Evolutionary conservation across 2,888 invertebrate genomes (phyloP), one percentile per base, ranked within the genome.

Genomic region (Odontomyia ornata): DNA sequence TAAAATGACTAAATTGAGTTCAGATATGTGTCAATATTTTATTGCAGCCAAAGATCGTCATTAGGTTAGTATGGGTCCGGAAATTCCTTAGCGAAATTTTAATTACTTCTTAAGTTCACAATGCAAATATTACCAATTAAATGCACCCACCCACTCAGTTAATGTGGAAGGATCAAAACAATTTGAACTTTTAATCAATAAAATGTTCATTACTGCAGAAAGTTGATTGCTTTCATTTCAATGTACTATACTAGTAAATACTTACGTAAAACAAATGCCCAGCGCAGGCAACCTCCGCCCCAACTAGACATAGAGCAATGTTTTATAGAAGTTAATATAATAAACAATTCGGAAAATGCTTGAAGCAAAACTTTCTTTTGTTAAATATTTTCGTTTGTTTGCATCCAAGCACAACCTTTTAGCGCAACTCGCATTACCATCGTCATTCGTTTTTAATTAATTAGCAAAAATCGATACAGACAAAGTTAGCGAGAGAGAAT

Each of bases 371-470:
- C n/a, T 52, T 52, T 52, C 52, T 52, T 36, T 52, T 52, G 52
- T 52, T 4, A 18, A 52, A 52, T 52, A 52, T 52, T 52, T 52
- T 52, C 52, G n/a, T n/a, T 43, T 43, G n/a, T n/a, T 5, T 36
- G 3, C 36, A 36, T 36, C 9, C 36, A 36, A 36, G 9, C 36
- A 36, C 36, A 36, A 36, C 36, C 36, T 36, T 52, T 13, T 4
- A 15, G 3, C 4, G 52, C 18, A 13, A 52, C n/a, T n/a, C 4
- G 4, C 52, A 18, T n/a, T 15, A 9, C 52, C 52, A 18, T 52
- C 18, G 52, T 52, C 52, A 18, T 52, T 52, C 52, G 52, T 52
- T 52, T 52, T 52, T 52, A 52, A 52, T 52, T 52, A 52, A 52
- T 52, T 9, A 52, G 52, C 52, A 15, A 52, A 52, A 52, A 52